Percentiles rank a stretch among this genome's conserved stretches.
phyloP scores from a whole-genome alignment of 2,113 vertebrate species.

The Antechinus flavipes region DNA sequence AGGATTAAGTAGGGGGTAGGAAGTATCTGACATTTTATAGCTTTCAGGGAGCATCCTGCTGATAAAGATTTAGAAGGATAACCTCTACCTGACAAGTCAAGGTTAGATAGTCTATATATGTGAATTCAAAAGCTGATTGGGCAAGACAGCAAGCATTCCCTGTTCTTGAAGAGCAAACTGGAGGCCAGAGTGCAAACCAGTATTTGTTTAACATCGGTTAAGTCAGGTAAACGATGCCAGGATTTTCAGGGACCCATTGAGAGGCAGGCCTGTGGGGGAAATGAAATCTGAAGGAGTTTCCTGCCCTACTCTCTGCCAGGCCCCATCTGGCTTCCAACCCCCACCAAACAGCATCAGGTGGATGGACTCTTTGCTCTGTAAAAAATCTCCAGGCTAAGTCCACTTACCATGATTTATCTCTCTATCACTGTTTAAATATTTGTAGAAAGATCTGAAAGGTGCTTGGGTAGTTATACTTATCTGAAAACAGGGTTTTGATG shows the following conservation, averaged over 20 bases:
- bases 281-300: conserved; percentile 47
- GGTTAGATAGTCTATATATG: background rate
- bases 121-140: background rate
- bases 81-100: conserved; percentile 43
- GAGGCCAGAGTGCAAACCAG: conserved; percentile 47
- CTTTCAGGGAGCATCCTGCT: background rate
- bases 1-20: background rate
- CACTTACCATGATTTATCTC: background rate
- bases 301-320: background rate
- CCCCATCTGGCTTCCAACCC: background rate
- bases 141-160: background rate
- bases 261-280: background rate
- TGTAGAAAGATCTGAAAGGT: conserved; percentile 53
- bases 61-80: background rate
- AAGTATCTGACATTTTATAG: background rate
- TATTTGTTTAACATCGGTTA: conserved; percentile 60
- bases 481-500: conserved; percentile 46
- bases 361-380: conserved; percentile 37
- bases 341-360: conserved; percentile 9
- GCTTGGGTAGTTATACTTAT: conserved; percentile 48
- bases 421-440: conserved; percentile 70
- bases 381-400: conserved; percentile 50
- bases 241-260: background rate
- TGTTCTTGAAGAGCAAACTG: conserved; percentile 42
- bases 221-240: conserved; percentile 26